Base-by-base conservation (phyloP, 1,140 invertebrate genomes). In the Zaprionus africanus region DNA sequence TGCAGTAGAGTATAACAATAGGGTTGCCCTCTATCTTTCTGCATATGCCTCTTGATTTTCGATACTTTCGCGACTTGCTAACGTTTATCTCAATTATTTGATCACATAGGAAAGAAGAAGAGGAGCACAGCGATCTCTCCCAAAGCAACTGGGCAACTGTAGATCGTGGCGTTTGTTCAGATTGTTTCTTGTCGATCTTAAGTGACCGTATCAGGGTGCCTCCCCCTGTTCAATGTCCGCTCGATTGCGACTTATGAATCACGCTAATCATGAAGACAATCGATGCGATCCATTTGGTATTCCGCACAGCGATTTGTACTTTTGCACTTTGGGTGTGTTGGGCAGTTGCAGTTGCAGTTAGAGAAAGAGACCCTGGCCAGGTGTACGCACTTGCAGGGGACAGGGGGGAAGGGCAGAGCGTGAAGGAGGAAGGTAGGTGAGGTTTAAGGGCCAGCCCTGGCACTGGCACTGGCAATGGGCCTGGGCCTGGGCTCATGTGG, bases 271-370 rank as follows among this genome's bases (percentile, higher is more conserved):
- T 64, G 17, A 58, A 17, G 15, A 9, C 15, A 31, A 34, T 9
- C 36, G 24, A 19, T 6, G 31, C 9, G 38, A 41, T 54, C 7
- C 43, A 69, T 76, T 92, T 91, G 65, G 58, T 90, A 92, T 92
- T 92, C 91, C 84, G 69, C 54, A 66, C 91, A 92, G 87, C 82
- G 74, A 90, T 92, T 92, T 92, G 91, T 92, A 92, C 91, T 92
- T 92, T 92, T 92, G 91, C 91, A 92, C 91, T 92, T 82, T 91
- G 74, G 71, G 79, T 79, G 75, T 76, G 69, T 69, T 46, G 41
- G 51, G 24, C 62, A 64, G 49, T 64, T 64, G 43, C 60, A 51
- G 49, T 64, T 54, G 49, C 70, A 74, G 75, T 74, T 78, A 76
- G 77, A 64, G 75, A 81, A 68, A 78, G 56, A 69, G 81, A 34